phyloP scores from a whole-genome alignment of 2,888 invertebrate species.

The Muschampia plurimacula region DNA sequence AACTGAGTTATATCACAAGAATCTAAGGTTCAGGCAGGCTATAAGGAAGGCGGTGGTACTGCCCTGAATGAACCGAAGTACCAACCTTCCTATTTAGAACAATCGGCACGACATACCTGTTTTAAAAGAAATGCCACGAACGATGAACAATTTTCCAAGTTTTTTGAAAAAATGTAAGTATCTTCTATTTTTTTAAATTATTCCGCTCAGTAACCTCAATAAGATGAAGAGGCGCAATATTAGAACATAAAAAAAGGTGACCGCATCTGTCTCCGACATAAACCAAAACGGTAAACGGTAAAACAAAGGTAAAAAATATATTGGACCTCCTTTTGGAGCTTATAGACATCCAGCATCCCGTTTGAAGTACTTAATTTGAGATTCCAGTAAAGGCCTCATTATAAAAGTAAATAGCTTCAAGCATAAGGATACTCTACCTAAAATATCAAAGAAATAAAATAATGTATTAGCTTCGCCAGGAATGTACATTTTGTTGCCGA shows the following conservation, averaged over 20 bases:
- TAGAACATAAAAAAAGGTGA: background rate
- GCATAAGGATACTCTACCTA: conserved; percentile 1
- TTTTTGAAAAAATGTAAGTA: too few species aligned
- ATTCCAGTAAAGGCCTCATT: background rate
- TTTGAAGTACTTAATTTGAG: background rate
- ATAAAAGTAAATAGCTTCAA: conserved; percentile 6
- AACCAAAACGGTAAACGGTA: background rate
- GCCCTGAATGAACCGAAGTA: too few species aligned
- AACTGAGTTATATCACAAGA: too few species aligned
- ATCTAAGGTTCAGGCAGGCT: too few species aligned
- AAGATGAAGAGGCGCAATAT: background rate
- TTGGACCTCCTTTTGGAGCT: background rate
- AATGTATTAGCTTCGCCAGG: conserved; percentile 5
- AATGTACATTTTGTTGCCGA: conserved; percentile 7
- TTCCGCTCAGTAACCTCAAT: background rate
- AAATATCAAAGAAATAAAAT: conserved; percentile 27
- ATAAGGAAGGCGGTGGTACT: too few species aligned
- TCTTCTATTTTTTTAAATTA: background rate
- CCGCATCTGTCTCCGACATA: background rate
- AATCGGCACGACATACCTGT: too few species aligned
- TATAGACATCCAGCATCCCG: background rate
- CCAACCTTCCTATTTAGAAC: too few species aligned
- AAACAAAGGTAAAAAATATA: conserved; percentile 2
- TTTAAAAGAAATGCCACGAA: too few species aligned
- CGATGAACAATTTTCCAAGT: too few species aligned